Evolutionary conservation across 2,797 vertebrate species (phyloP).

Genomic region (Passerculus sandwichensis): DNA sequence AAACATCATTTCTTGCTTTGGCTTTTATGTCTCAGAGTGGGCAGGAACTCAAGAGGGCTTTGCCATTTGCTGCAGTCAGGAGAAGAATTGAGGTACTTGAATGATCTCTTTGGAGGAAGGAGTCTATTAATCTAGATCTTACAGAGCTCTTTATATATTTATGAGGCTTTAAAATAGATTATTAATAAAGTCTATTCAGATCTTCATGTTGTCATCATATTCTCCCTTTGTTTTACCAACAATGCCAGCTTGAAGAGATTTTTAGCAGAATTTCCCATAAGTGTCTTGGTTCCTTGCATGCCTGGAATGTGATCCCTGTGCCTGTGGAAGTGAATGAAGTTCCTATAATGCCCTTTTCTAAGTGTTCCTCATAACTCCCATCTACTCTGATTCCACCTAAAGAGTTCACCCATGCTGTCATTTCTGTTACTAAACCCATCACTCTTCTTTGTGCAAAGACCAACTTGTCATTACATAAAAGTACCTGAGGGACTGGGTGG

Average conservation of each 20-base stretch:
- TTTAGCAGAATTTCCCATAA: neutral
- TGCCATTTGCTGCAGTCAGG: neutral
- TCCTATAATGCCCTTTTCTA: neutral
- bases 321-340: neutral
- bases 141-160: neutral
- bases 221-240: neutral
- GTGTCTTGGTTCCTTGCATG: neutral
- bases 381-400: neutral
- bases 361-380: neutral
- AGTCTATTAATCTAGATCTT: conserved; percentile 36
- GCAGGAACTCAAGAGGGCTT: neutral
- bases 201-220: conserved; percentile 11
- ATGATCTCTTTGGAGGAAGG: conserved; percentile 13
- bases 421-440: neutral
- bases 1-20: neutral
- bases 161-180: conserved; percentile 39
- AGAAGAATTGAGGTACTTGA: neutral
- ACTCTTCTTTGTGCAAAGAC: neutral
- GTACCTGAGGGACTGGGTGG: neutral
- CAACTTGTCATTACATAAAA: neutral
- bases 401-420: neutral
- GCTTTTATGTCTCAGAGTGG: neutral
- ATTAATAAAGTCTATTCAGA: conserved; percentile 39
- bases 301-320: neutral
- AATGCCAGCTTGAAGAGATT: neutral